Percentiles rank a stretch among this genome's conserved stretches.
These are phyloP conservation scores for Crocuta crocuta DNA, from an alignment of 2,113 vertebrate genomes.

Conservation along the genomic window DNA sequence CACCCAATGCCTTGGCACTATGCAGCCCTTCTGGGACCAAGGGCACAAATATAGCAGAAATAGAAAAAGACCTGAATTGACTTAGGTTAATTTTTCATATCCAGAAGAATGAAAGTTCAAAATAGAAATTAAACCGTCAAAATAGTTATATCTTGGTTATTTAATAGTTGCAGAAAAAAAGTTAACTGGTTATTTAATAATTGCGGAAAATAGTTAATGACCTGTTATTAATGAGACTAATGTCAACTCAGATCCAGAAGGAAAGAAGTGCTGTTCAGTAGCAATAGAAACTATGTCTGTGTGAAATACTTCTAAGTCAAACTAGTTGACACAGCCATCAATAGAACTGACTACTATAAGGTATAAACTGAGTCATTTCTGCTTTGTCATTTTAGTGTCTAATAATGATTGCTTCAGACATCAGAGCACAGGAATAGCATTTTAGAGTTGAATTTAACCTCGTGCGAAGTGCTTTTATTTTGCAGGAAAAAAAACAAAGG, in stretches of 20 bases:
- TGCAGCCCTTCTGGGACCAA: neutral
- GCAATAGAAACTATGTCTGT: neutral
- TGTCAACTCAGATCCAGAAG: neutral
- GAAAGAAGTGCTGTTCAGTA: neutral
- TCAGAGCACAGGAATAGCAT: neutral
- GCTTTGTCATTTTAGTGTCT: neutral
- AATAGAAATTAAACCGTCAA: neutral
- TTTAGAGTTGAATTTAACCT: neutral
- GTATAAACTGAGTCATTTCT: neutral
- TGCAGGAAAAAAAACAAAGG: neutral
- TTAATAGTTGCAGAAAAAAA: neutral
- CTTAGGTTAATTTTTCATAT: neutral
- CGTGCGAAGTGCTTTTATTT: neutral
- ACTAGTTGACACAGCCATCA: neutral
- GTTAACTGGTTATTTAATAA: conserved; percentile 22
- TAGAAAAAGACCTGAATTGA: neutral
- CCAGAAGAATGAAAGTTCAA: neutral
- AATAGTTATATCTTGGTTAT: neutral
- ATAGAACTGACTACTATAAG: neutral
- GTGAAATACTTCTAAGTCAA: conserved; percentile 38
- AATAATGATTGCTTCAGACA: neutral
- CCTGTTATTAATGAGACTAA: neutral
- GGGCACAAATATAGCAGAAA: neutral
- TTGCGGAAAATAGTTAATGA: neutral
- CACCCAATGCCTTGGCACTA: fast-evolving